A percentile compares a stretch with the other conserved stretches of the same genome.
Evolutionary conservation across 2,888 invertebrate species (phyloP).

Genomic region (Acleris emargana): DNA sequence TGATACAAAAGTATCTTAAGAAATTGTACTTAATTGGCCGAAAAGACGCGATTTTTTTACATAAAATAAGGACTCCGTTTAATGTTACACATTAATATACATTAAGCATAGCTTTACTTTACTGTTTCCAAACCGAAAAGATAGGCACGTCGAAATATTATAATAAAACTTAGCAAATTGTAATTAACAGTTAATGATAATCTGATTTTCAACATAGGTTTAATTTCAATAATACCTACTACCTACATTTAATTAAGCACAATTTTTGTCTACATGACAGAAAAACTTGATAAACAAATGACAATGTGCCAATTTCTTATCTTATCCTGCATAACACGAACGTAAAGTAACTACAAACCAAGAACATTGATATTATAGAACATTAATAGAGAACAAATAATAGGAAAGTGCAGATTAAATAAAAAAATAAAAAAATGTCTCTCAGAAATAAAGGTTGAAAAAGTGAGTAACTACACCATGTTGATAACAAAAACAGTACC

Average conservation of each 20-base stretch:
- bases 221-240: neutral
- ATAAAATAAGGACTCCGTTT: too few species aligned
- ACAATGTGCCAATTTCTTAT: conserved; percentile 24
- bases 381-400: neutral
- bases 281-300: conserved; percentile 14
- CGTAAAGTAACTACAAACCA: neutral
- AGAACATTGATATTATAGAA: neutral
- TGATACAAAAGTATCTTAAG: too few species aligned
- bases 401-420: neutral
- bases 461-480: too few species aligned
- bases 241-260: neutral
- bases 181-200: neutral
- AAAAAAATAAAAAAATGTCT: too few species aligned
- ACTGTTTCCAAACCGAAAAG: too few species aligned
- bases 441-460: too few species aligned
- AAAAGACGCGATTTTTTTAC: too few species aligned
- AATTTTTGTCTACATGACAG: conserved; percentile 12
- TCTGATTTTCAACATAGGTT: neutral
- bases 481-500: too few species aligned
- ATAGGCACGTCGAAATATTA: neutral
- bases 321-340: neutral
- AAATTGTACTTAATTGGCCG: too few species aligned
- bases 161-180: neutral
- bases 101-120: too few species aligned
- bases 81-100: too few species aligned